phyloP scores from a whole-genome alignment of 2,888 invertebrate species.

The Pantelozetes paolii region DNA sequence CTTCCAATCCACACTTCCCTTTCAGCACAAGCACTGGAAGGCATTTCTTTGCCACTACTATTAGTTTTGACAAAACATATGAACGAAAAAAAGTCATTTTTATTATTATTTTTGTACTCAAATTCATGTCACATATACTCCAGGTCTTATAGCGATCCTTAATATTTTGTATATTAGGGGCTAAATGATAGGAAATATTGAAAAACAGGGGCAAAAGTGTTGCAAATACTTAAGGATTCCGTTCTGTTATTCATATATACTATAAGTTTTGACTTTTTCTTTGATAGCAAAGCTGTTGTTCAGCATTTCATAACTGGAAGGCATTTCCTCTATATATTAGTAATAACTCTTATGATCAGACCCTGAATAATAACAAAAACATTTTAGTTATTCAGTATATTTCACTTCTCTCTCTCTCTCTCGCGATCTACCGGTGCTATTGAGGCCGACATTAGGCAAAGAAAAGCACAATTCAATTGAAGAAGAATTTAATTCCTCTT shows the following conservation, averaged over 20 bases:
- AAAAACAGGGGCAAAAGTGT: neutral
- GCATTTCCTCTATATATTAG: neutral
- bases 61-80: slow-evolving; percentile 1
- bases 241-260: neutral
- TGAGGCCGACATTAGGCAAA: neutral
- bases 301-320: slow-evolving; percentile 14
- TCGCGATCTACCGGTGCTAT: slow-evolving; percentile 11
- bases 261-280: neutral
- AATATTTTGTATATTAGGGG: too few species aligned
- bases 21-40: neutral
- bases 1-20: neutral
- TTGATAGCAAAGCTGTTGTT: neutral
- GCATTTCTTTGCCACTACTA: neutral
- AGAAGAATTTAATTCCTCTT: neutral
- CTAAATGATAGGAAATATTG: too few species aligned
- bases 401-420: neutral
- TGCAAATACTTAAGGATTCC: neutral
- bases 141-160: neutral
- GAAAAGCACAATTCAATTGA: neutral
- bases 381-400: slow-evolving; percentile 2
- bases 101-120: neutral
- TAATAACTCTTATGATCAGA: neutral
- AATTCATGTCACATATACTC: neutral
- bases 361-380: neutral
- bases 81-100: neutral